phyloP scores from a whole-genome alignment of 2,113 vertebrate genomes.

The Carollia perspicillata region DNA sequence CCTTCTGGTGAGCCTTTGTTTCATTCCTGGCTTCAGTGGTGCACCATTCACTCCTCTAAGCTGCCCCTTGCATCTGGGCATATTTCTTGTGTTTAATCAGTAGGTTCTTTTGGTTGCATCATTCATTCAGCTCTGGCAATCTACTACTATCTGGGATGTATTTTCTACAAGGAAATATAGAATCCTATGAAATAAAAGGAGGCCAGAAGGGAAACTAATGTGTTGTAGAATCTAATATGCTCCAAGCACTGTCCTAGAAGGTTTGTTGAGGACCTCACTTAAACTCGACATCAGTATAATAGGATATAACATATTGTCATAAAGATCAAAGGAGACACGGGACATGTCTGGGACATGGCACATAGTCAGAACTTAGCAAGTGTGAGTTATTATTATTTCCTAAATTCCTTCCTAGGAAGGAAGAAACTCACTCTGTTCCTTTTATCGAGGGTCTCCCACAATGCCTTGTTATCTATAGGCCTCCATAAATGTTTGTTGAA shows the following conservation, averaged over 20 bases:
- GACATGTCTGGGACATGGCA: not conserved
- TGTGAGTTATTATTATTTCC: not conserved
- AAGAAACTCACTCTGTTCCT: not conserved
- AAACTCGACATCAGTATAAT: not conserved
- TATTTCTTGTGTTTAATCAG: not conserved
- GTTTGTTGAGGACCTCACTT: not conserved
- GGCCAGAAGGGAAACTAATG: not conserved
- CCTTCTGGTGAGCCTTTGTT: not conserved
- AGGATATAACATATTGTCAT: not conserved
- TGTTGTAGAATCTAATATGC: not conserved
- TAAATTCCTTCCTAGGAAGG: constrained; percentile 16
- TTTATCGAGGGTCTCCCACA: not conserved
- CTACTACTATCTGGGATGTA: not conserved
- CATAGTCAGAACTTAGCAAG: not conserved
- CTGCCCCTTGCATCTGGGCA: not conserved
- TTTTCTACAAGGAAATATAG: not conserved
- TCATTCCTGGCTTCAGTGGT: not conserved
- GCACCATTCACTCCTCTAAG: not conserved
- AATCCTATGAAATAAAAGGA: not conserved
- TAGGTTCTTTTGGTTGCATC: not conserved
- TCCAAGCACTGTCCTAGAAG: not conserved
- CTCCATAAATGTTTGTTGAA: constrained; percentile 11
- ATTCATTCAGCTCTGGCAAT: constrained; percentile 8
- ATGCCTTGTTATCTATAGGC: constrained; percentile 5
- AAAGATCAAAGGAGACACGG: constrained; percentile 8